phyloP scores from a whole-genome alignment of 1,140 invertebrate genomes.

The Drosophila willistoni region DNA sequence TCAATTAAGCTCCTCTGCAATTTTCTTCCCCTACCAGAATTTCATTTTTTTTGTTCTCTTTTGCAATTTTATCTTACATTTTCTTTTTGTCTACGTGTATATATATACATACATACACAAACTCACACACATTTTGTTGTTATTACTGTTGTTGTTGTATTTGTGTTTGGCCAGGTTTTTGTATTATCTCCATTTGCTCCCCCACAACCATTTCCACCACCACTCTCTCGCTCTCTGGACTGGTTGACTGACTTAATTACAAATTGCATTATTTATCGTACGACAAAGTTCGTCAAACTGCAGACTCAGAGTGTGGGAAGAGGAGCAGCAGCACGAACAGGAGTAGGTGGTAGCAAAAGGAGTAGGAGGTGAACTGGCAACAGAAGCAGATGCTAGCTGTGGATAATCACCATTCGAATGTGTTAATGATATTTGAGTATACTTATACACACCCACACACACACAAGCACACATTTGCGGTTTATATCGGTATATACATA shows the following conservation, averaged over 20 bases:
- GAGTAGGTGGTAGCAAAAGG: neutral
- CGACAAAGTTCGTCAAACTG: slow-evolving; percentile 80
- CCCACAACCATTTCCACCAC: slow-evolving; percentile 4
- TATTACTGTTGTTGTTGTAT: neutral
- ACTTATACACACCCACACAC: neutral
- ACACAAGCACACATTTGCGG: neutral
- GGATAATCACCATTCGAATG: slow-evolving; percentile 61
- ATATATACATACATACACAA: neutral
- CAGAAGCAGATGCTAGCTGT: slow-evolving; percentile 26
- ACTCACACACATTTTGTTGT: neutral
- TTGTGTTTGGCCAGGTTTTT: slow-evolving; percentile 13
- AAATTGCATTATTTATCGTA: slow-evolving; percentile 80
- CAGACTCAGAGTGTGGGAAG: slow-evolving; percentile 16
- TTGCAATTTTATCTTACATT: slow-evolving; percentile 26
- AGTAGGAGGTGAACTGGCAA: neutral
- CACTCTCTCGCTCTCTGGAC: slow-evolving; percentile 11
- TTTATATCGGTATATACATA: neutral
- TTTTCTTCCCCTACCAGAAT: slow-evolving; percentile 31
- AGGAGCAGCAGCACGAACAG: neutral
- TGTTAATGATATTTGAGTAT: slow-evolving; percentile 55
- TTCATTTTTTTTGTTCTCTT: slow-evolving; percentile 13
- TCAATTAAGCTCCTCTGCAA: slow-evolving; percentile 61
- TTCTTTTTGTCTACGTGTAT: slow-evolving; percentile 6
- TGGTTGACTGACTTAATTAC: slow-evolving; percentile 79
- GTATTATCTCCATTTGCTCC: slow-evolving; percentile 22